Percentiles rank a stretch among this genome's conserved stretches.
These are phyloP conservation scores for human (Homo sapiens) DNA, from an alignment of 2,113 vertebrate species.

Conservation along the genomic window GRCh38 chr9:136900001-136900500, in stretches of 20 bases:
- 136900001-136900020: too few species aligned
- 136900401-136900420: conserved; percentile 61
- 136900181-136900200: too few species aligned
- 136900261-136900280: neutral
- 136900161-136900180: too few species aligned
- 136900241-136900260: fast-evolving
- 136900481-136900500: conserved; percentile 91
- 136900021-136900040: too few species aligned
- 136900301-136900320: too few species aligned
- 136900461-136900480: conserved; percentile 91
- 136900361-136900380: neutral
- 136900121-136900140: too few species aligned
- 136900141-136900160: too few species aligned
- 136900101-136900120: too few species aligned
- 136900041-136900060: too few species aligned
- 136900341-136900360: neutral
- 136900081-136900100: too few species aligned
- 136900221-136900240: too few species aligned
- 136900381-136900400: neutral
- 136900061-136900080: too few species aligned
- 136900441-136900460: conserved; percentile 93
- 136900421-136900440: conserved; percentile 96
- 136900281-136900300: neutral
- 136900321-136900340: fast-evolving
- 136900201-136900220: fast-evolving